Percentiles rank a stretch among this genome's conserved stretches.
Conservation (phyloP, 2,888 invertebrate species). For the Tetragnatha montana region DNA sequence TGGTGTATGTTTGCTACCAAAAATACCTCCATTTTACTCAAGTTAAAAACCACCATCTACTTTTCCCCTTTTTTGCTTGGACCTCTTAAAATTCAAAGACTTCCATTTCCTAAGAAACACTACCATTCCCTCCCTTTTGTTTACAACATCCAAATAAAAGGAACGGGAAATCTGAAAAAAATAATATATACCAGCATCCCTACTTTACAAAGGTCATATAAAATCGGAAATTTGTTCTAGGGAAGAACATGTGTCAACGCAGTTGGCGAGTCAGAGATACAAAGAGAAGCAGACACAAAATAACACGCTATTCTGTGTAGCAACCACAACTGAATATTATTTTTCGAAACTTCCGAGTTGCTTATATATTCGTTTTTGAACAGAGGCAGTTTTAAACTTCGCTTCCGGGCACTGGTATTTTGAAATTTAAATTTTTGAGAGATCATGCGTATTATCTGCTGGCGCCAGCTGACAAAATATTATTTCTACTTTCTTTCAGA, state of each 20-base stretch:
- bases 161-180: neutral
- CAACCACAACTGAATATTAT: neutral
- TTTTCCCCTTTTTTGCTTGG: neutral
- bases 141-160: neutral
- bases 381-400: neutral
- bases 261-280: conserved; percentile 16
- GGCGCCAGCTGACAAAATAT: conserved; percentile 23
- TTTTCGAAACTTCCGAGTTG: neutral
- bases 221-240: conserved; percentile 13
- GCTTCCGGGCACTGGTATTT: neutral
- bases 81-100: neutral
- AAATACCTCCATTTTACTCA: no score
- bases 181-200: neutral
- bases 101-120: neutral
- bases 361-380: neutral
- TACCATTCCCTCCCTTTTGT: neutral
- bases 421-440: conserved; percentile 22
- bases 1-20: no score
- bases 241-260: conserved; percentile 16
- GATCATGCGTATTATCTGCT: conserved; percentile 15
- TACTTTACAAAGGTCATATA: neutral
- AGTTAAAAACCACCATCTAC: neutral
- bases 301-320: neutral
- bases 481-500: neutral
- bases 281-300: neutral